Evolutionary conservation across 2,113 vertebrate species (phyloP).

Genomic region (Colistium nudipinnis): DNA sequence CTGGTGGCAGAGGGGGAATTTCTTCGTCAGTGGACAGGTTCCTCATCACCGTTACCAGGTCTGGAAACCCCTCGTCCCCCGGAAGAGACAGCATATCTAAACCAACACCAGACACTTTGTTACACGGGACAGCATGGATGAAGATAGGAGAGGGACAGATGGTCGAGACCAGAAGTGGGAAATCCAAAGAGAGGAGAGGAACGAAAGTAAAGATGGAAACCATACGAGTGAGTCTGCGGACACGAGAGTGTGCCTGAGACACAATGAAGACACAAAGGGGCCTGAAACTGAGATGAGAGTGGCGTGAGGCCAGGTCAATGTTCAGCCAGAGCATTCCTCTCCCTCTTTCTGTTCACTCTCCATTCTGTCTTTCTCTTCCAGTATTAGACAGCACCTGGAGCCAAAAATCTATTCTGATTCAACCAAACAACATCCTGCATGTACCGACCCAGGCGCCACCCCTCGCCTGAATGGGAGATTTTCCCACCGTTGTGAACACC

Average conservation of each 20-base stretch:
- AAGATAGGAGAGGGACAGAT: not conserved
- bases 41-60: conserved; percentile 95
- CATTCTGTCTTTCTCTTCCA: conserved; percentile 14
- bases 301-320: conserved; percentile 75
- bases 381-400: conserved; percentile 49
- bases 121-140: conserved; percentile 21
- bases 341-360: conserved; percentile 13
- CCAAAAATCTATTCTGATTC: conserved; percentile 48
- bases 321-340: conserved; percentile 80
- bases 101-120: conserved; percentile 33
- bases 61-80: conserved; percentile 93
- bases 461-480: too few species aligned
- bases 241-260: conserved; percentile 14
- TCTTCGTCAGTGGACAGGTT: conserved; percentile 93
- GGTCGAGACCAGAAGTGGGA: conserved; percentile 19
- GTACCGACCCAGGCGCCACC: too few species aligned
- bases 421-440: conserved; percentile 21
- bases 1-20: conserved; percentile 92
- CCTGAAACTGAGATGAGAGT: conserved; percentile 59
- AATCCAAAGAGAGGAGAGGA: conserved; percentile 17
- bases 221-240: conserved; percentile 14
- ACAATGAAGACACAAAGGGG: conserved; percentile 28
- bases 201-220: conserved; percentile 26
- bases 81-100: conserved; percentile 94
- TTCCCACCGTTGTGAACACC: too few species aligned